These are phyloP conservation scores for Lycorma delicatula DNA, from an alignment of 1,140 invertebrate genomes.

Conservation along the genomic window DNA sequence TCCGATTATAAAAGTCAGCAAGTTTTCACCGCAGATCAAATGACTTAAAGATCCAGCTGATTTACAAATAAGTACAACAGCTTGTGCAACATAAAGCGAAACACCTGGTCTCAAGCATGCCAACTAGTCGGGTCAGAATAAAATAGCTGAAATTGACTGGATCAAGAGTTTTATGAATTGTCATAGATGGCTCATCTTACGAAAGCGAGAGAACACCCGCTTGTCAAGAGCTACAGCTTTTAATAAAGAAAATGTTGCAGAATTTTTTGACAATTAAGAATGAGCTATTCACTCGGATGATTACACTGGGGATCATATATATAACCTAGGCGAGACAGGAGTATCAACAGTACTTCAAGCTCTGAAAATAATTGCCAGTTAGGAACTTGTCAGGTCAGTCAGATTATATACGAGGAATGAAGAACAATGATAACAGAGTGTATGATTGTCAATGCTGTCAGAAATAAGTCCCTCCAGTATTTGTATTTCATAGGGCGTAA, in stretches of 20 bases:
- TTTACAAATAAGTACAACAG: slow-evolving; percentile 15
- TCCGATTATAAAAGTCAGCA: slow-evolving; percentile 5
- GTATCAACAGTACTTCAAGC: slow-evolving; percentile 27
- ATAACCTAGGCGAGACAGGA: slow-evolving; percentile 30
- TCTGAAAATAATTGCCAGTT: slow-evolving; percentile 27
- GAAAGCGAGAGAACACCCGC: slow-evolving; percentile 32
- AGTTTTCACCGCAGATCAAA: slow-evolving; percentile 18
- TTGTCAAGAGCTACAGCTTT: slow-evolving; percentile 31
- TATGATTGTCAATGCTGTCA: slow-evolving; percentile 25
- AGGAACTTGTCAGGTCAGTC: slow-evolving; percentile 27
- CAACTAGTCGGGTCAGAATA: slow-evolving; percentile 30
- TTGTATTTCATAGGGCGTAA: slow-evolving; percentile 32
- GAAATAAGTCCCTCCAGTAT: slow-evolving; percentile 32
- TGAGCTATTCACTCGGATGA: slow-evolving; percentile 9
- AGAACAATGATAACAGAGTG: slow-evolving; percentile 28
- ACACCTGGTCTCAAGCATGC: slow-evolving; percentile 23
- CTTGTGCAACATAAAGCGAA: slow-evolving; percentile 28
- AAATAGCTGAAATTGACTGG: slow-evolving; percentile 34
- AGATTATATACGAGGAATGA: slow-evolving; percentile 27
- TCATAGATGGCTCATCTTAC: slow-evolving; percentile 31
- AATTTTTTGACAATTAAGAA: slow-evolving; percentile 25
- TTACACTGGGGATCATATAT: slow-evolving; percentile 19
- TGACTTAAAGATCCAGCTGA: slow-evolving; percentile 29
- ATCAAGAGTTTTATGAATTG: slow-evolving; percentile 28
- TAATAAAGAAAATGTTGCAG: slow-evolving; percentile 25